Conservation (phyloP, 2,113 vertebrate genomes). For the Geothlypis trichas region DNA sequence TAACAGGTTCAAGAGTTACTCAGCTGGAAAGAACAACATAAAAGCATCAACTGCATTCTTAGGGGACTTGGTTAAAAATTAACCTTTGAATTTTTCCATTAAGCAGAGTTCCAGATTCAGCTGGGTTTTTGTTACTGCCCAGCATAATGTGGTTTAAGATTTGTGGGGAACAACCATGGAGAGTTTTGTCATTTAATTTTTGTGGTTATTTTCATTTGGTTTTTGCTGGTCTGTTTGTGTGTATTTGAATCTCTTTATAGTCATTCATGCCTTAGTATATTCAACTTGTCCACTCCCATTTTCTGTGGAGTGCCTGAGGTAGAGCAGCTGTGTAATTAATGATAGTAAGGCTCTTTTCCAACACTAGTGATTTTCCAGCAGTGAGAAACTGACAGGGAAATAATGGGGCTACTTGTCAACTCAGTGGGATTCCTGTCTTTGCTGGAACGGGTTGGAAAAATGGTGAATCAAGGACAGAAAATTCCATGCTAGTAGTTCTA, state of each 20-base stretch:
- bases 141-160: not conserved
- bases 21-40: not conserved
- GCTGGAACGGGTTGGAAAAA: not conserved
- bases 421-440: conserved; percentile 9
- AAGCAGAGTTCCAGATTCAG: not conserved
- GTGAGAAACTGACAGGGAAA: conserved; percentile 31
- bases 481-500: not conserved
- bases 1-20: not conserved
- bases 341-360: not conserved
- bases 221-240: not conserved
- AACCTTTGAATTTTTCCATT: not conserved
- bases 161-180: fast-evolving
- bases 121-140: not conserved
- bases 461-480: not conserved
- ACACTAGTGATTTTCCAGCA: conserved; percentile 10
- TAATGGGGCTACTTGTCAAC: conserved; percentile 42
- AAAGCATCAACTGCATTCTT: not conserved
- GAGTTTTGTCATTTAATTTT: not conserved
- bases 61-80: not conserved
- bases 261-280: not conserved
- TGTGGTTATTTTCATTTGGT: not conserved
- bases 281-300: not conserved
- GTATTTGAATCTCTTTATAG: not conserved
- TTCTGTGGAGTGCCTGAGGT: not conserved
- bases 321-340: conserved; percentile 49